Conservation (phyloP, 2,797 vertebrate species). For the Squalus acanthias region DNA sequence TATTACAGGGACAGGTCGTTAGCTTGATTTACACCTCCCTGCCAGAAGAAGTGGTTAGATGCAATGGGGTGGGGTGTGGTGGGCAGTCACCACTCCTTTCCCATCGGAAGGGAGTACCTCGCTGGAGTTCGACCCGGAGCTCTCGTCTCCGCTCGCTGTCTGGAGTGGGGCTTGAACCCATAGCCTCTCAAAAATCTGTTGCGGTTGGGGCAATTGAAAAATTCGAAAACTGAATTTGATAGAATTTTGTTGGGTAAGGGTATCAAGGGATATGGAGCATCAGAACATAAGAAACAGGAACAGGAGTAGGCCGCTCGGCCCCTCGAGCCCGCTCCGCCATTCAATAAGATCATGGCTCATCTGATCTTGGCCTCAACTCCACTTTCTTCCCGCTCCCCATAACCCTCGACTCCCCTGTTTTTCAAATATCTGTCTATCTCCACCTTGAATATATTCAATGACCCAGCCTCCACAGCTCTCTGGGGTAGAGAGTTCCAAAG, state of each 20-base stretch:
- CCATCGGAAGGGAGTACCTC: neutral
- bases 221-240: neutral
- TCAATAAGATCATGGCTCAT: too few relatives aligned
- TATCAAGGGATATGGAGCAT: too few relatives aligned
- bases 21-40: neutral
- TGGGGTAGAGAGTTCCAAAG: too few relatives aligned
- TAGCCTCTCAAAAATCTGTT: neutral
- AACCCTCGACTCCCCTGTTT: too few relatives aligned
- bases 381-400: too few relatives aligned
- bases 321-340: too few relatives aligned
- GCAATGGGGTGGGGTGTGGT: neutral
- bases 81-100: neutral
- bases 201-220: neutral
- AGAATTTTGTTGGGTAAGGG: neutral
- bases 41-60: neutral
- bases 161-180: neutral
- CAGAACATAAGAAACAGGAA: too few relatives aligned
- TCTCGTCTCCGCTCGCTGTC: neutral
- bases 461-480: too few relatives aligned
- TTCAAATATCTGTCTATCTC: too few relatives aligned
- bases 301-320: too few relatives aligned
- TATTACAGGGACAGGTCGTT: neutral
- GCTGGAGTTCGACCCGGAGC: neutral
- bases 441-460: too few relatives aligned
- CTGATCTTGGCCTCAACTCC: too few relatives aligned